Evolutionary conservation across 2,888 invertebrate genomes (phyloP), one percentile per base, ranked within the genome.

Genomic region (Cabera pusaria): DNA sequence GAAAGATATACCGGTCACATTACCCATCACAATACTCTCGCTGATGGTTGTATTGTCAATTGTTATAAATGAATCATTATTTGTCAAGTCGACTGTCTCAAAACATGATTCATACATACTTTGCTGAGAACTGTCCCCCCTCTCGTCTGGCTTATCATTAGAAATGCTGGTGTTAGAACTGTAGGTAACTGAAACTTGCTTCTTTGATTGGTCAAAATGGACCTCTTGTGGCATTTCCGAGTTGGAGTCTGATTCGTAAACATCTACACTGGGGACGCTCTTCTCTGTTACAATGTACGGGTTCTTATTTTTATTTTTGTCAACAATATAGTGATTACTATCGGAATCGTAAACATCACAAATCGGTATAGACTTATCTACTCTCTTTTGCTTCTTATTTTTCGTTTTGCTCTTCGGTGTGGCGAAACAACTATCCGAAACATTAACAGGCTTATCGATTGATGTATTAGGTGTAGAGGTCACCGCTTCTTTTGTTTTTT

Each of bases 341-440:
- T 92, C 92, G 22, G 91, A 91, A 59, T 90, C 90, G 59, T 91
- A 91, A 3, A 91, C 80, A 71, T 92, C 92, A 3, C 87, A 61
- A 55, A 61, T 79, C 2, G 82, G 79, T 12, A 90, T 49, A 54
- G 64, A 72, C 71, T 65, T 90, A 59, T 62, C 81, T 49, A 63
- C 86, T 16, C 58, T 59, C 67, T 71, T 86, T 49, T 74, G 75
- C 44, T 67, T 79, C 57, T 82, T 85, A 54, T 84, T 86, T 47
- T 82, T 89, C 4, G 74, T 73, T 73, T 90, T 89, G 53, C 76
- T 79, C 56, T 81, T 86, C 31, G 90, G 90, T 55, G 89, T 89
- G 1, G 86, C 86, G 65, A 90, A 89, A 49, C 75, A 82, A 59
- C 64, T 72, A 41, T 80, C 73, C 12, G 64, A 43, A 28, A 50